Evolutionary conservation across 37 sponge, comb jelly and placozoan species (phyloP), one percentile per base, ranked within the genome.

Genomic region (Axinella damicornis): DNA sequence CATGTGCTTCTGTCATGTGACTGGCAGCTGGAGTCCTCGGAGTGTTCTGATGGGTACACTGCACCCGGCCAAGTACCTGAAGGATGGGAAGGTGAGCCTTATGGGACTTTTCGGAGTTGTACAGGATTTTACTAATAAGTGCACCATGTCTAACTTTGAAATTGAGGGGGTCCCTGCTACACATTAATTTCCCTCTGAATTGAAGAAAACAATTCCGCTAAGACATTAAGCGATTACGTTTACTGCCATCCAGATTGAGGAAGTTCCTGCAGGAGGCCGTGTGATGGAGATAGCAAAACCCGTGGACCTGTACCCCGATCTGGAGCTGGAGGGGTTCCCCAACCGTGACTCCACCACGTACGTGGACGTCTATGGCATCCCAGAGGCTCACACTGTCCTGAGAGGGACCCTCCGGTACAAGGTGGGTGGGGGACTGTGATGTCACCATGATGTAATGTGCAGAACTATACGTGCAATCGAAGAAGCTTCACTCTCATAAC

Each of bases 341-440:
- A 98, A 98, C 88, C 73, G 97, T 54, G 93, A 96, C 85, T 95
- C 96, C 22, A 66, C 71, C 40, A 87, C 76, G 46, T 98, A 98
- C 74, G 24, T 57, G 11, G 91, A 92, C 31, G 61, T 87, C 31
- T 98, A 98, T 57, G 78, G 83, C 41, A 88, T 98, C 30, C 81
- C 73, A 2, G 79, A 89, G n/a, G 99, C 87, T 21, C 53, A 87
- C 34, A 92, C 95, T 12, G 62, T 96, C 22, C 32, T 93, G 20
- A 63, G 99, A 38, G 95, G 99, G 0, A 94, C 93, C 32, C 79
- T 96, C 35, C 80, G 99, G 77, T 96, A 96, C 89, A 83, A 82
- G 87, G 98, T 90, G 46, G 46, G 46, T 46, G 46, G n/a, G n/a
- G n/a, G n/a, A n/a, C n/a, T n/a, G n/a, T n/a, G n/a, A n/a, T n/a